phyloP scores from a whole-genome alignment of 2,888 invertebrate species.

The Sceliomorpha sp. region DNA sequence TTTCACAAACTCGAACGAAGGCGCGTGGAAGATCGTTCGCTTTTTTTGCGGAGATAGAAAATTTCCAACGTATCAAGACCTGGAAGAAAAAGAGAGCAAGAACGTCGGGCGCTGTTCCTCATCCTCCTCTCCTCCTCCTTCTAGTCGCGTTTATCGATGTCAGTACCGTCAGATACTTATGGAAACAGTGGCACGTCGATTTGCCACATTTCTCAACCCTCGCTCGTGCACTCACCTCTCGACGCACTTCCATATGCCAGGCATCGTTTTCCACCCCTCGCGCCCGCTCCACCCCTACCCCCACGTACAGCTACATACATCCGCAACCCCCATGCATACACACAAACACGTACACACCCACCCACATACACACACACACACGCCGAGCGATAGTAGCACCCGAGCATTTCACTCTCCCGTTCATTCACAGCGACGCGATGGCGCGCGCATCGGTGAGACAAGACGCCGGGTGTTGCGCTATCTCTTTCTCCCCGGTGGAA shows the following conservation, averaged over 20 bases:
- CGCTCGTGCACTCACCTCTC: constrained; percentile 12
- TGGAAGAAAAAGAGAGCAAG: not conserved
- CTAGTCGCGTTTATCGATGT: constrained; percentile 26
- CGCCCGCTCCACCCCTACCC: no score
- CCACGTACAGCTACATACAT: no score
- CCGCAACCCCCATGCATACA: no score
- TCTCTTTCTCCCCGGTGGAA: no score
- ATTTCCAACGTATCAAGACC: no score
- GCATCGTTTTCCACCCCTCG: constrained; percentile 25
- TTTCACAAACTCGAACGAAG: no score
- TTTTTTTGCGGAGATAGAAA: no score
- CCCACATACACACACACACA: no score
- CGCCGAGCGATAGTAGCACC: not conserved
- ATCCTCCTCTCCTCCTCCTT: no score
- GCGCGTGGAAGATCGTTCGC: no score
- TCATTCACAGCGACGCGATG: constrained; percentile 39
- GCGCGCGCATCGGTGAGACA: constrained; percentile 14
- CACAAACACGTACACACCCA: no score
- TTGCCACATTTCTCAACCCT: constrained; percentile 48
- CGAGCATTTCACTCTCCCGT: constrained; percentile 44
- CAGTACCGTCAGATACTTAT: constrained; percentile 33
- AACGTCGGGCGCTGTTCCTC: not conserved
- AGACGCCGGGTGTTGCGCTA: constrained; percentile 34
- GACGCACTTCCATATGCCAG: constrained; percentile 14
- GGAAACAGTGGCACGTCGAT: constrained; percentile 41